Evolutionary conservation across 1,140 invertebrate genomes (phyloP).

Genomic region (Bombyx mandarina): DNA sequence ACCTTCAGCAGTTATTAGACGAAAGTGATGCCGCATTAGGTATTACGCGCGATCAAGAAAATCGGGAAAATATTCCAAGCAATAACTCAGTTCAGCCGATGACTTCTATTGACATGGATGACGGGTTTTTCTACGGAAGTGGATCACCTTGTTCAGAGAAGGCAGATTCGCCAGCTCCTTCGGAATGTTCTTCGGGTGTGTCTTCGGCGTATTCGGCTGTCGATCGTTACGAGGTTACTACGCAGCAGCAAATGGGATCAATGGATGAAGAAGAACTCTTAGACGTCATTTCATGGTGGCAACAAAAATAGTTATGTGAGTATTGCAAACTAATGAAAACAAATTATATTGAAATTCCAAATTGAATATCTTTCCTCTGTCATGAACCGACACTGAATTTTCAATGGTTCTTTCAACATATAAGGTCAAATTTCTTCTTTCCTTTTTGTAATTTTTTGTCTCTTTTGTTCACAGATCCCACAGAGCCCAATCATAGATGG

Average conservation of each 20-base stretch:
- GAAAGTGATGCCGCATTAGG: constrained; percentile 72
- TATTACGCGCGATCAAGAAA: constrained; percentile 54
- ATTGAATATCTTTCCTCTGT: background rate
- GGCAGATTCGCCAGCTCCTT: constrained; percentile 79
- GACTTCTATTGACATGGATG: constrained; percentile 59
- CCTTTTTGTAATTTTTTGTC: constrained; percentile 20
- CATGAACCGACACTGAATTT: background rate
- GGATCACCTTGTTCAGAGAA: constrained; percentile 76
- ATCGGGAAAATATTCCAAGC: constrained; percentile 60
- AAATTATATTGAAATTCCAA: background rate
- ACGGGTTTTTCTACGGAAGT: constrained; percentile 64
- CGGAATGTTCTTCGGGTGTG: constrained; percentile 77
- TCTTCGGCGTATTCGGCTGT: constrained; percentile 62
- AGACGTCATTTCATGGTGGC: constrained; percentile 89
- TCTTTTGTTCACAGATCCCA: constrained; percentile 46
- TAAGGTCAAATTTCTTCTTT: constrained; percentile 1
- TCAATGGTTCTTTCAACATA: background rate
- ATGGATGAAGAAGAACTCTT: constrained; percentile 86
- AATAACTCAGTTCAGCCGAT: constrained; percentile 32
- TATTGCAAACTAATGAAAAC: constrained; percentile 21
- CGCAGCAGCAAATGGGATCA: constrained; percentile 74
- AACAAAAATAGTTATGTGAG: constrained; percentile 70
- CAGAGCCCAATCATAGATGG: constrained; percentile 24
- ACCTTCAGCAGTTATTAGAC: constrained; percentile 87
- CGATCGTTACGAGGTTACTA: constrained; percentile 64